Conservation (phyloP, 2,888 invertebrate genomes). For the Drosophila anceps region DNA sequence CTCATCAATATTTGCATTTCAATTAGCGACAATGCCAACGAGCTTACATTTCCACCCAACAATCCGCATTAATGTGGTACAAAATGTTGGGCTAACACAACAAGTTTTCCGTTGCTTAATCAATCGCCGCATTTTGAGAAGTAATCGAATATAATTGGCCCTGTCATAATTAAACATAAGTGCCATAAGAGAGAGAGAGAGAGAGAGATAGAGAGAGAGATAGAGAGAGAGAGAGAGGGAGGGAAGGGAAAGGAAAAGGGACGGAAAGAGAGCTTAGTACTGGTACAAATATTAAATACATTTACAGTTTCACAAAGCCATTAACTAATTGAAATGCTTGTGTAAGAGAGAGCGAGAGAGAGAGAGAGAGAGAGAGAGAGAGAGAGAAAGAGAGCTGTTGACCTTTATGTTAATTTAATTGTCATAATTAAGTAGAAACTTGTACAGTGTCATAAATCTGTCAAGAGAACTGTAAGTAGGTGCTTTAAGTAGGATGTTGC, state of each 20-base stretch:
- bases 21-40: conserved; percentile 70
- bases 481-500: neutral
- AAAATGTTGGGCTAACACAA: conserved; percentile 3
- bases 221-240: too few species aligned
- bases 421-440: neutral
- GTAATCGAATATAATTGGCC: conserved; percentile 22
- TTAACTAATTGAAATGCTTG: conserved; percentile 11
- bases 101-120: conserved; percentile 18
- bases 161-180: conserved; percentile 5
- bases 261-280: neutral
- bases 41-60: conserved; percentile 45
- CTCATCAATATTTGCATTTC: conserved; percentile 79
- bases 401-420: conserved; percentile 5
- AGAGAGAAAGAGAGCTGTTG: too few species aligned
- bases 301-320: neutral
- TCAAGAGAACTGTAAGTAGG: too few species aligned
- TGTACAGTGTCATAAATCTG: neutral
- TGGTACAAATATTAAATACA: neutral
- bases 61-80: conserved; percentile 26
- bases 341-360: neutral
- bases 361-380: too few species aligned
- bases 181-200: neutral
- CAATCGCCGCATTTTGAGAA: neutral
- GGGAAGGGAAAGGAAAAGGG: neutral
- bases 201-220: neutral